Percentiles rank a stretch among this genome's conserved stretches.
Conservation (phyloP, 2,113 vertebrate genomes). For the Pseudorasbora parva region DNA sequence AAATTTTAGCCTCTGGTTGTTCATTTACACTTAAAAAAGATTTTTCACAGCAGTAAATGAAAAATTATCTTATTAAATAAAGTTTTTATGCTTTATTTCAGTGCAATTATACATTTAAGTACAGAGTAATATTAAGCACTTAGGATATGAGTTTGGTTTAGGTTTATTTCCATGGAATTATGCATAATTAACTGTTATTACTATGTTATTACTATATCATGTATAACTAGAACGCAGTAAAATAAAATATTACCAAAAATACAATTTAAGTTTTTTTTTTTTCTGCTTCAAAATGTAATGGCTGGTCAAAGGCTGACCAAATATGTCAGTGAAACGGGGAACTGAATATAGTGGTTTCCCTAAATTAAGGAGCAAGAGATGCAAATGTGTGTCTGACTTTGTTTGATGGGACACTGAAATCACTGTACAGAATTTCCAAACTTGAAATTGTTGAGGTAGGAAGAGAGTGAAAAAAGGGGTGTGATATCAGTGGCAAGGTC, state of each 20-base stretch:
- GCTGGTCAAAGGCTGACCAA: slow-evolving; percentile 65
- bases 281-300: slow-evolving; percentile 5
- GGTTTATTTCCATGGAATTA: too few species aligned
- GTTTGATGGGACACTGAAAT: slow-evolving; percentile 52
- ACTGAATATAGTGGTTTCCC: slow-evolving; percentile 71
- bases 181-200: not conserved
- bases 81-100: too few species aligned
- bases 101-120: too few species aligned
- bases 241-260: too few species aligned
- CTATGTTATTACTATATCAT: not conserved
- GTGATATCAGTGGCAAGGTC: slow-evolving; percentile 68
- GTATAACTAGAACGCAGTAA: too few species aligned
- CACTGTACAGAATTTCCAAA: slow-evolving; percentile 71
- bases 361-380: slow-evolving; percentile 69
- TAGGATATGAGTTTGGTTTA: too few species aligned
- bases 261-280: too few species aligned
- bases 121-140: too few species aligned
- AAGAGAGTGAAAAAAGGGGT: not conserved
- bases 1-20: not conserved
- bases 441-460: not conserved
- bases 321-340: slow-evolving; percentile 73
- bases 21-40: too few species aligned
- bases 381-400: slow-evolving; percentile 72
- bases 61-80: too few species aligned
- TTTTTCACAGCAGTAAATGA: too few species aligned